A percentile compares a stretch with the other conserved stretches of the same genome.
Conservation (phyloP, 2,888 invertebrate species). For the Poecilus cupreus region DNA sequence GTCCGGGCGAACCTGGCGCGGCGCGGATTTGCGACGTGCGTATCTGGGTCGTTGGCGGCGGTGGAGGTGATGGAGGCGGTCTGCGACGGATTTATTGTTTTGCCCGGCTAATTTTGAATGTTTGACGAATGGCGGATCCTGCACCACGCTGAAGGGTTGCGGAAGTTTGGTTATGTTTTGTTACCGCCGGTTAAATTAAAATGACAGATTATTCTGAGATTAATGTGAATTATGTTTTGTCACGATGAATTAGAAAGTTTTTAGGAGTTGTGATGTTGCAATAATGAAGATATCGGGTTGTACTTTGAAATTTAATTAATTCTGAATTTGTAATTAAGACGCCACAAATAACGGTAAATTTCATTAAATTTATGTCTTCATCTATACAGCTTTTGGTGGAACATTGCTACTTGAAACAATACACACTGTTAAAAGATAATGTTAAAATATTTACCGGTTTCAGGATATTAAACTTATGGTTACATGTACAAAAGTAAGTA, state of each 20-base stretch:
- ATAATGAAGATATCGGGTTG: constrained; percentile 32
- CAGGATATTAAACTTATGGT: no score
- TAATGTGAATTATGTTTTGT: constrained; percentile 40
- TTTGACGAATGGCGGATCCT: constrained; percentile 45
- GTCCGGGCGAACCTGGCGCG: no score
- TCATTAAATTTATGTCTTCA: background rate
- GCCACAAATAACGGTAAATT: background rate
- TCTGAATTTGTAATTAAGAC: constrained; percentile 8
- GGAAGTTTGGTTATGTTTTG: constrained; percentile 19
- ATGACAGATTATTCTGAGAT: constrained; percentile 36
- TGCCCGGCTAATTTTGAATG: constrained; percentile 43
- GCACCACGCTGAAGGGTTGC: constrained; percentile 6
- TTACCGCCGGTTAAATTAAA: background rate
- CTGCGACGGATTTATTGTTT: constrained; percentile 43
- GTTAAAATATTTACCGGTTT: no score
- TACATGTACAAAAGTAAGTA: no score
- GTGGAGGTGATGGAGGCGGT: background rate
- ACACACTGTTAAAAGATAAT: no score
- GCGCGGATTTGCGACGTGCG: constrained; percentile 26
- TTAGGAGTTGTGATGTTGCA: constrained; percentile 18
- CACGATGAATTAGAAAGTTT: constrained; percentile 30
- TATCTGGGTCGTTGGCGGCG: constrained; percentile 29
- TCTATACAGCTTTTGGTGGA: no score
- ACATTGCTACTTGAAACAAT: no score
- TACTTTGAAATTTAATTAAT: constrained; percentile 14